Evolutionary conservation across 2,888 invertebrate genomes (phyloP).

Genomic region (Encarsia formosa): DNA sequence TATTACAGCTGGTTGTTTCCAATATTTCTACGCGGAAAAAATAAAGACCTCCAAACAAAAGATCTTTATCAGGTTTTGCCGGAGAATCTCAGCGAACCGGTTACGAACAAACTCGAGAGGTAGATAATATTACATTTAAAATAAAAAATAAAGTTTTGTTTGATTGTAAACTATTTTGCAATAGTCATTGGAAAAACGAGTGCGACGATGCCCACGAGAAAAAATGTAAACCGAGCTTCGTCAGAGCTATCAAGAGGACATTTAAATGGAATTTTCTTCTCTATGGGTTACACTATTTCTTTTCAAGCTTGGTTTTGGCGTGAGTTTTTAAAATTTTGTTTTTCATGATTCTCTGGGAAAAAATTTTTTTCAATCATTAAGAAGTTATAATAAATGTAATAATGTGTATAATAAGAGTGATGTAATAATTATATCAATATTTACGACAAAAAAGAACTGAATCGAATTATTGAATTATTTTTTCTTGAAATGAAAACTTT

Average conservation of each 20-base stretch:
- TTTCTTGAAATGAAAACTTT: not conserved
- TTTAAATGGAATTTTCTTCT: conserved; percentile 60
- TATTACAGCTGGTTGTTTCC: conserved; percentile 63
- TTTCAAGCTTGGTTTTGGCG: conserved; percentile 60
- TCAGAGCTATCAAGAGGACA: conserved; percentile 58
- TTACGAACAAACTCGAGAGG: conserved; percentile 65
- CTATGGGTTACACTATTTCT: conserved; percentile 58
- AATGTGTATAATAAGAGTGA: too few species aligned
- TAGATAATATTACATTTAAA: too few species aligned
- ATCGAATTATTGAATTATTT: not conserved
- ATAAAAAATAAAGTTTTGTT: not conserved
- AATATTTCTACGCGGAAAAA: conserved; percentile 61
- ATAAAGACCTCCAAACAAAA: conserved; percentile 60
- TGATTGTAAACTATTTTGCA: not conserved
- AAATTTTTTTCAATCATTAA: not conserved
- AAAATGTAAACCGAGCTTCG: conserved; percentile 57
- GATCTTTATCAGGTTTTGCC: conserved; percentile 64
- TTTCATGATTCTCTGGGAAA: not conserved
- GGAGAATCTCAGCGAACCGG: conserved; percentile 60
- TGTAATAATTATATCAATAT: too few species aligned
- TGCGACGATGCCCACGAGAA: conserved; percentile 51
- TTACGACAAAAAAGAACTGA: not conserved
- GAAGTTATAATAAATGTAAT: too few species aligned
- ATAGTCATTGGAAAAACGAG: conserved; percentile 61
- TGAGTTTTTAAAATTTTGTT: conserved; percentile 23